phyloP scores from a whole-genome alignment of 1,140 invertebrate species.

The Aplysia californica region DNA sequence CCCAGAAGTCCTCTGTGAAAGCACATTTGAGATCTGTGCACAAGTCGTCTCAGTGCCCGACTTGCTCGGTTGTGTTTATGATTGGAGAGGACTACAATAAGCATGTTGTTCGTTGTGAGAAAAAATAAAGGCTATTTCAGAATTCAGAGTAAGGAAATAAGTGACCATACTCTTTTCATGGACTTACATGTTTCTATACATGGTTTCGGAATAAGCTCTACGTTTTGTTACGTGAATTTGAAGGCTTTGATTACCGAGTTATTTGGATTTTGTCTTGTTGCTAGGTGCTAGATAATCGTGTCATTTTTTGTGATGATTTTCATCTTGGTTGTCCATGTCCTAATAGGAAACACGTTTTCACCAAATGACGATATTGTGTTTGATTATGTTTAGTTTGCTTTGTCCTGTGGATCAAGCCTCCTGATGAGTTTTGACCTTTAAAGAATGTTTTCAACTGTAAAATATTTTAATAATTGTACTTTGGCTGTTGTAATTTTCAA shows the following conservation, averaged over 20 bases:
- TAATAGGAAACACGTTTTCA: too few species aligned
- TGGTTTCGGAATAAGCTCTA: neutral
- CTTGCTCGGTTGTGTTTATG: conserved; percentile 9
- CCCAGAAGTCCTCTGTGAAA: conserved; percentile 16
- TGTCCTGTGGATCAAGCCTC: too few species aligned
- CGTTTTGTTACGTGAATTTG: too few species aligned
- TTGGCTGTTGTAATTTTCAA: too few species aligned
- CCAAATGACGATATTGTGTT: too few species aligned
- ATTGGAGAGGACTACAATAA: conserved; percentile 16
- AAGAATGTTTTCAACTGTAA: too few species aligned
- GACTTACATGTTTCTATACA: neutral
- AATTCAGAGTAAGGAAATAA: neutral
- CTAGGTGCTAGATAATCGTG: neutral
- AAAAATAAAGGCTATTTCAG: neutral
- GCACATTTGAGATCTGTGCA: conserved; percentile 11
- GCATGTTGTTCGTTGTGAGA: conserved; percentile 11
- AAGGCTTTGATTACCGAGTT: neutral
- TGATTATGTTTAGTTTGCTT: too few species aligned
- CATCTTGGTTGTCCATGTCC: too few species aligned
- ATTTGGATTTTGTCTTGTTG: neutral
- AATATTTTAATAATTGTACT: too few species aligned
- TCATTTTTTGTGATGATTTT: neutral
- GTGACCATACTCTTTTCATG: neutral
- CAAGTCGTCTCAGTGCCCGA: conserved; percentile 14
- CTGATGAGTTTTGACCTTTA: too few species aligned